These are phyloP conservation scores for Phragmatobia fuliginosa DNA, from an alignment of 2,888 invertebrate genomes.

Conservation along the genomic window DNA sequence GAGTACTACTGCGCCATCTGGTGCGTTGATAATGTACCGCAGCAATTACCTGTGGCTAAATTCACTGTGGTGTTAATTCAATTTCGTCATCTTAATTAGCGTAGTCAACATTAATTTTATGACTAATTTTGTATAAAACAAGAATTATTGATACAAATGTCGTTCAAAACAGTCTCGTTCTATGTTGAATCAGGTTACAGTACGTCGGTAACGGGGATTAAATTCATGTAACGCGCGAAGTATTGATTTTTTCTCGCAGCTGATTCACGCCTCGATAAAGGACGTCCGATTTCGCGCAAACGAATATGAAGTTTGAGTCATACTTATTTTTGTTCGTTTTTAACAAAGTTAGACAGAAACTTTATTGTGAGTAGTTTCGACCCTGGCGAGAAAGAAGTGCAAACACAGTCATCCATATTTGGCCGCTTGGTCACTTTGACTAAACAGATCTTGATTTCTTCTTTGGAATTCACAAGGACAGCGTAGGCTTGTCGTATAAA, in stretches of 20 bases:
- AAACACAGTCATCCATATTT: conserved; percentile 20
- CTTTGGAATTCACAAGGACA: conserved; percentile 50
- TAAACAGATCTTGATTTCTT: conserved; percentile 39
- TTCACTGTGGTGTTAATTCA: conserved; percentile 71
- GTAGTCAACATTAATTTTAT: conserved; percentile 54
- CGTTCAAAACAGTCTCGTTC: conserved; percentile 25
- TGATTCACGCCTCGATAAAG: conserved; percentile 68
- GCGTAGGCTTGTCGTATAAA: conserved; percentile 43
- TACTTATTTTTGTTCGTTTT: conserved; percentile 67
- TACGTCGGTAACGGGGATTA: conserved; percentile 32
- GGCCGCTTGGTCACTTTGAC: conserved; percentile 22
- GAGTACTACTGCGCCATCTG: conserved; percentile 84
- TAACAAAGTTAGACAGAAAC: conserved; percentile 42
- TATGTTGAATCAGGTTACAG: conserved; percentile 21
- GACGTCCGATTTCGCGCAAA: conserved; percentile 70
- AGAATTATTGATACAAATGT: conserved; percentile 25
- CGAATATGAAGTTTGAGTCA: conserved; percentile 69
- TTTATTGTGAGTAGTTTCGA: conserved; percentile 40
- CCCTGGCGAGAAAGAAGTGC: conserved; percentile 13
- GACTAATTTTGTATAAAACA: conserved; percentile 49
- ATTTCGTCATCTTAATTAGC: conserved; percentile 62
- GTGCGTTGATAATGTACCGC: conserved; percentile 62
- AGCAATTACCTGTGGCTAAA: conserved; percentile 67
- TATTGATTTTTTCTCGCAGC: conserved; percentile 82
- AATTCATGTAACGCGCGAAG: conserved; percentile 54